Evolutionary conservation across 2,113 vertebrate species (phyloP).

Genomic region (Daphoenositta chrysoptera): DNA sequence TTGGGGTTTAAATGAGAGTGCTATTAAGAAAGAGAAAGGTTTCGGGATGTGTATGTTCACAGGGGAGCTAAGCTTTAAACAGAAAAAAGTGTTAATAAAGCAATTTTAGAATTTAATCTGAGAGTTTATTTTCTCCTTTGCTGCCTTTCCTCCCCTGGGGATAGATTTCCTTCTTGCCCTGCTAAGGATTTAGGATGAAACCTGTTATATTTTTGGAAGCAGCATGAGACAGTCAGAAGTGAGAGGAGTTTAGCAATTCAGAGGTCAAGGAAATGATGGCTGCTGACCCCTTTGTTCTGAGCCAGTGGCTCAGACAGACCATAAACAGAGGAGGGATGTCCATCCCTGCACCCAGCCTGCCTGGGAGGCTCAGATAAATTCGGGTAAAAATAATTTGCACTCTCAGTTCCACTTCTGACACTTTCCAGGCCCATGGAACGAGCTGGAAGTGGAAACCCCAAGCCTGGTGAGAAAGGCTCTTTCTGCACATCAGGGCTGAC

Average conservation of each 20-base stretch:
- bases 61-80: background rate
- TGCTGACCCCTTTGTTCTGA: background rate
- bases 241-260: background rate
- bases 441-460: background rate
- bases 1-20: background rate
- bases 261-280: background rate
- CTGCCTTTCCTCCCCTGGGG: constrained; percentile 26
- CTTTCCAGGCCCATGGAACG: background rate
- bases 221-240: background rate
- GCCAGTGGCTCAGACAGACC: background rate
- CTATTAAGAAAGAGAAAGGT: constrained; percentile 9
- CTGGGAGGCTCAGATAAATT: background rate
- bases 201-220: background rate
- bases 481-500: background rate
- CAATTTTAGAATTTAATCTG: constrained; percentile 51
- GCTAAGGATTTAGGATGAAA: background rate
- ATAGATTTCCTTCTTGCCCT: background rate
- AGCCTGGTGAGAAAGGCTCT: background rate
- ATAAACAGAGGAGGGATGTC: background rate
- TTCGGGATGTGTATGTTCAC: background rate
- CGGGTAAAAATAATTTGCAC: background rate
- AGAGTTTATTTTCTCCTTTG: constrained; percentile 52
- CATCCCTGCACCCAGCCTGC: background rate
- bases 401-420: background rate
- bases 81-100: constrained; percentile 35